A percentile compares a stretch with the other conserved stretches of the same genome.
Evolutionary conservation across 2,888 invertebrate species (phyloP).

Genomic region (Lycia hirtaria): DNA sequence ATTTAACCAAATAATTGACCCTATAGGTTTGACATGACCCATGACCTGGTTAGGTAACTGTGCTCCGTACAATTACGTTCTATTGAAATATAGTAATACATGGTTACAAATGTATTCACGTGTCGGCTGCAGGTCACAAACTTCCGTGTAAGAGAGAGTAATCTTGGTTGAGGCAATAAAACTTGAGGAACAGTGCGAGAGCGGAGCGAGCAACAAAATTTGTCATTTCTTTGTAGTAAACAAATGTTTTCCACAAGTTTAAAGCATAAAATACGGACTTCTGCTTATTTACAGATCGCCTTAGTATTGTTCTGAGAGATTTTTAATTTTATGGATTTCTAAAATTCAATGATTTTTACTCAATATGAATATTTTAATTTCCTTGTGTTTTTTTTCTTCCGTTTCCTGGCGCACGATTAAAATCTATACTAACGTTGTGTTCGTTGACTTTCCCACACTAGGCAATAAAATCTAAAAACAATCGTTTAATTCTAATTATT

Average conservation of each 20-base stretch:
- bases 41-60: constrained; percentile 6
- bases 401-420: constrained; percentile 16
- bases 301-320: too few relatives aligned
- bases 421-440: constrained; percentile 7
- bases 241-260: too few relatives aligned
- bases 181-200: not conserved
- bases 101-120: constrained; percentile 1
- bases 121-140: constrained; percentile 6
- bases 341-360: not conserved
- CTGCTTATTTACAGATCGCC: not conserved
- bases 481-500: constrained; percentile 10
- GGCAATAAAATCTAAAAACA: constrained; percentile 28
- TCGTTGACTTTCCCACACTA: constrained; percentile 26
- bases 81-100: constrained; percentile 5
- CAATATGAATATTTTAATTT: constrained; percentile 13
- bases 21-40: not conserved
- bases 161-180: not conserved
- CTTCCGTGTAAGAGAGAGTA: constrained; percentile 10
- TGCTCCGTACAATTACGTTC: not conserved
- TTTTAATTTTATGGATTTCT: too few relatives aligned
- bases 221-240: too few relatives aligned
- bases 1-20: constrained; percentile 2
- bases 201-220: too few relatives aligned
- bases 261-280: not conserved
- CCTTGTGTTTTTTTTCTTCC: constrained; percentile 21